A percentile compares a stretch with the other conserved stretches of the same genome.
These are phyloP conservation scores for Tubiluchus corallicola DNA, from an alignment of 2,888 invertebrate species.

Conservation along the genomic window DNA sequence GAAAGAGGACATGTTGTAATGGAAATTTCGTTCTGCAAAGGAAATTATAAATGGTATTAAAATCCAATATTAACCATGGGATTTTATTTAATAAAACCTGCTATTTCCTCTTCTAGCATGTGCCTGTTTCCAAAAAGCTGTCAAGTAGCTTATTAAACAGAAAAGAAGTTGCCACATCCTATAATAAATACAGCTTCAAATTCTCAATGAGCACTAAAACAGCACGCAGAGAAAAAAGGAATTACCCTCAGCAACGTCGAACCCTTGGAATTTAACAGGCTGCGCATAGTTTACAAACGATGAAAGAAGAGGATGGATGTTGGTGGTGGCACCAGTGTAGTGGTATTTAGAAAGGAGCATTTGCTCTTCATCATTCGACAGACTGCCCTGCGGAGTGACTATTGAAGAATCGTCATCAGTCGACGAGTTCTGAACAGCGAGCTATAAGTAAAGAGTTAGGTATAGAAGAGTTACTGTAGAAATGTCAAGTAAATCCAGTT, in stretches of 20 bases:
- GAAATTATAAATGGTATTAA: conserved; percentile 9
- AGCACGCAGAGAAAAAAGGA: conserved; percentile 15
- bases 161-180: too few species aligned
- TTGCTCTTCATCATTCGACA: conserved; percentile 34
- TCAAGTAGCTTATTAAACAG: too few species aligned
- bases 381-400: conserved; percentile 22
- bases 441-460: too few species aligned
- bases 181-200: too few species aligned
- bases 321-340: conserved; percentile 92
- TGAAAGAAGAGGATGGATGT: conserved; percentile 95
- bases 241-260: conserved; percentile 86
- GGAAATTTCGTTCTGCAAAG: conserved; percentile 67
- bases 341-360: conserved; percentile 39
- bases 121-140: too few species aligned
- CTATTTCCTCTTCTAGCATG: too few species aligned
- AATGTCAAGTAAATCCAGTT: too few species aligned
- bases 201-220: too few species aligned
- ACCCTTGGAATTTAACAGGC: conserved; percentile 95
- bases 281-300: conserved; percentile 99
- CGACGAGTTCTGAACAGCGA: too few species aligned
- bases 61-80: not conserved
- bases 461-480: too few species aligned
- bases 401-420: too few species aligned
- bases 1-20: conserved; percentile 98
- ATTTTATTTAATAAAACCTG: not conserved